Evolutionary conservation across 2,797 vertebrate genomes (phyloP), one percentile per base, ranked within the genome.

Genomic region (Allobates femoralis): DNA sequence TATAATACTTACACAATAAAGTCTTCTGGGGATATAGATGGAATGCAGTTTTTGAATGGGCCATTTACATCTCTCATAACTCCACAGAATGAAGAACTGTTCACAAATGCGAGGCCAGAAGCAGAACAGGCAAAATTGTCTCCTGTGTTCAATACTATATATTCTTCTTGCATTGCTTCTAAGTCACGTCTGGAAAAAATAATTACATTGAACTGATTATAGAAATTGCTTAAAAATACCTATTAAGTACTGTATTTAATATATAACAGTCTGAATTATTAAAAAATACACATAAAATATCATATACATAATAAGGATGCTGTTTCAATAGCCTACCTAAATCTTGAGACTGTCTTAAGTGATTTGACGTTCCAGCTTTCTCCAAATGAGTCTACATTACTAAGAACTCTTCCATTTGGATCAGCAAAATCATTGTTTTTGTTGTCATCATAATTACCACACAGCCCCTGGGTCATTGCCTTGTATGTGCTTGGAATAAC

Each of bases 311-410:
- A 64, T 7, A 23, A 50, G 23, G 4, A 34, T 15, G 28, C 21
- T n/a, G 18, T 21, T 32, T 21, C 10, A 11, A 30, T 60, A 11
- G 23, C 73, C 23, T 90, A 92, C 91, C 90, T 94, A 75, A 56
- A 14, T 78, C 85, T 91, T 60, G 90, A 53, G 2, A 10, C 15
- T 81, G 50, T 21, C 56, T 87, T 89, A 67, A 79, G 8, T 67
- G 93, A 71, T 78, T 89, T 93, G 64, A 95, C 92, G 88, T 91
- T 94, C 96, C 96, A 97, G 90, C 96, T 97, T 50, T 96, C 93
- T 86, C 95, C 95, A 81, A 97, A 96, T 73, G 86, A 85, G 10
- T 92, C 89, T 67, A 94, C 91, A 0, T 77, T 90, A 50, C 28
- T 91, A 75, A 95, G 93, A 78, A 83, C 86, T 41, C 89, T 90